Evolutionary conservation across 2,797 vertebrate species (phyloP).

Genomic region (Dryobates pubescens): DNA sequence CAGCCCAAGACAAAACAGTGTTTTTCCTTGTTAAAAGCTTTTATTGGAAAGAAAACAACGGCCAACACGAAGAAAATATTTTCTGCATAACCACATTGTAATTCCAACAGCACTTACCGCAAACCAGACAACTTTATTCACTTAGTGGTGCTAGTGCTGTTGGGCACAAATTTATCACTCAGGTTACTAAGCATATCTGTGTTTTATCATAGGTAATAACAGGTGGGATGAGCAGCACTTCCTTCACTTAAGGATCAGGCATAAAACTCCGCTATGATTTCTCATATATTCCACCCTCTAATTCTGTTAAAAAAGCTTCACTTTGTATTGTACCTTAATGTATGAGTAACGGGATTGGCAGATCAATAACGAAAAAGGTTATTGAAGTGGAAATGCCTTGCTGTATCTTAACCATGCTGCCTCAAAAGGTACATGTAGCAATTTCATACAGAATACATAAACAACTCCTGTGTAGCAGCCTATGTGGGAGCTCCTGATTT

Average conservation of each 20-base stretch:
- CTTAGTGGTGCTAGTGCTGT: background rate
- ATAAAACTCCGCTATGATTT: background rate
- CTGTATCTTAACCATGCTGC: background rate
- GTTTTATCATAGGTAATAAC: background rate
- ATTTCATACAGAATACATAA: background rate
- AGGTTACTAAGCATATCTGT: accelerated
- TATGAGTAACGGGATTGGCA: background rate
- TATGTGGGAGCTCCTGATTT: accelerated
- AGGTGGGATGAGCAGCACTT: accelerated
- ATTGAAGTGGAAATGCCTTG: background rate
- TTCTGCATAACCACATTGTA: background rate
- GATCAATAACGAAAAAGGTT: background rate
- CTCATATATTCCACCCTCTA: background rate
- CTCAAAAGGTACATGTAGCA: background rate
- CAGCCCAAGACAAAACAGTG: background rate
- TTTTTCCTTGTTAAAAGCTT: background rate
- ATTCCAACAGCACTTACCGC: background rate
- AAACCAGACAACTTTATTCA: background rate
- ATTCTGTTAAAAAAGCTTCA: background rate
- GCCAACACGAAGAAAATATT: background rate
- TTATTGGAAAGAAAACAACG: background rate
- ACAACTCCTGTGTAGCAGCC: background rate
- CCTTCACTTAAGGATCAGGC: background rate
- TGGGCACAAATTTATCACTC: accelerated
- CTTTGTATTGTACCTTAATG: background rate